Evolutionary conservation across 2,113 vertebrate genomes (phyloP).

Genomic region (Vimba vimba): DNA sequence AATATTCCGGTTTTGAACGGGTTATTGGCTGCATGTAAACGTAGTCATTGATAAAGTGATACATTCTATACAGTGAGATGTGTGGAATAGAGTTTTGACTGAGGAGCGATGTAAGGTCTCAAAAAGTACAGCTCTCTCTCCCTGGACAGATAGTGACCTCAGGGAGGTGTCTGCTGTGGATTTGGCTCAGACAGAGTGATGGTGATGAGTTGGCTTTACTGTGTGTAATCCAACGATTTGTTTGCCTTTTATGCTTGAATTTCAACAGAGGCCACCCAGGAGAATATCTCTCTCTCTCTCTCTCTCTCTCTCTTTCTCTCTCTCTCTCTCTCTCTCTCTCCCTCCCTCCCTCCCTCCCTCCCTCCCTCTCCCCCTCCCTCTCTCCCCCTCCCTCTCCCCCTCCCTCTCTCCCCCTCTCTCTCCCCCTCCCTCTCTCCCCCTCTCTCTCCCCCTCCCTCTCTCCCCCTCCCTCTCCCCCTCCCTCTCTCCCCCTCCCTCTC

Average conservation of each 20-base stretch:
- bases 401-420: constrained; percentile 78
- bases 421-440: constrained; percentile 76
- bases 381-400: constrained; percentile 71
- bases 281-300: constrained; percentile 78
- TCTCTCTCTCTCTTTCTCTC: constrained; percentile 79
- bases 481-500: constrained; percentile 57
- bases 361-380: constrained; percentile 76
- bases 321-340: constrained; percentile 78
- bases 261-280: constrained; percentile 90
- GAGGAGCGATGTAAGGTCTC: neutral
- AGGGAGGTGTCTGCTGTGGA: constrained; percentile 49
- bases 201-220: constrained; percentile 88
- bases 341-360: constrained; percentile 73
- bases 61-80: neutral
- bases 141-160: constrained; percentile 49
- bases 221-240: constrained; percentile 94
- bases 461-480: constrained; percentile 42
- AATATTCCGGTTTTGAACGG: too few relatives aligned
- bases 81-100: neutral
- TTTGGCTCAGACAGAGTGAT: constrained; percentile 81
- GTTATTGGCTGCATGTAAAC: too few relatives aligned
- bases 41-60: neutral
- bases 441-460: constrained; percentile 73
- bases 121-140: constrained; percentile 9
- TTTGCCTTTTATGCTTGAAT: constrained; percentile 88